Evolutionary conservation across 1,140 invertebrate genomes (phyloP).

Genomic region (Drosophila melanogaster): DNA sequence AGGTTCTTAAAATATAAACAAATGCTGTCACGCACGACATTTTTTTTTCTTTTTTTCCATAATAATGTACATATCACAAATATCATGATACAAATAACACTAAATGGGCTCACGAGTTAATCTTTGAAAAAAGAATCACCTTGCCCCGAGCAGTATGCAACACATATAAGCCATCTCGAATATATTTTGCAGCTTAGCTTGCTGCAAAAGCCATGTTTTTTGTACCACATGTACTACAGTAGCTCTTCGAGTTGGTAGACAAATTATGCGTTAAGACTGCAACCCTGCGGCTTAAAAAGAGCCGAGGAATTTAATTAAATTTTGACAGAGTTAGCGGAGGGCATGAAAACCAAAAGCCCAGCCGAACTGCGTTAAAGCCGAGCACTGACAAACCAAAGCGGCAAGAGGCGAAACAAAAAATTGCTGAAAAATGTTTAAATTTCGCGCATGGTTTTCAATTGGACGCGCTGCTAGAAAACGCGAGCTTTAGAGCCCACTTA

Average conservation of each 20-base stretch:
- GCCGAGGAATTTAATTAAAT: slow-evolving; percentile 77
- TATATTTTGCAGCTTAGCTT: slow-evolving; percentile 8
- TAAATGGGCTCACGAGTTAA: background rate
- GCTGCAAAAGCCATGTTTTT: slow-evolving; percentile 5
- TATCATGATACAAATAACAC: background rate
- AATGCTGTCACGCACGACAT: background rate
- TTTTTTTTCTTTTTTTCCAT: background rate
- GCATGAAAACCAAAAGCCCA: slow-evolving; percentile 11
- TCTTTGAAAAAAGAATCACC: background rate
- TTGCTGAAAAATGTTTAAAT: slow-evolving; percentile 30
- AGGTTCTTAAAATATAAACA: background rate
- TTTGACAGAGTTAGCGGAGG: slow-evolving; percentile 46
- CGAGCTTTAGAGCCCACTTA: slow-evolving; percentile 52
- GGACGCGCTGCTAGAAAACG: slow-evolving; percentile 18
- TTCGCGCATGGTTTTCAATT: slow-evolving; percentile 50
- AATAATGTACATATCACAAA: background rate
- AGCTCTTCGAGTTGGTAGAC: slow-evolving; percentile 33
- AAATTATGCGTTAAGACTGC: slow-evolving; percentile 71
- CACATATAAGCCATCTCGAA: slow-evolving; percentile 7
- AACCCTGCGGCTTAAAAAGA: slow-evolving; percentile 68
- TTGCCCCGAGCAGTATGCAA: slow-evolving; percentile 35
- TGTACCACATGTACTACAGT: slow-evolving; percentile 30
- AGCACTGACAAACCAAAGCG: slow-evolving; percentile 23
- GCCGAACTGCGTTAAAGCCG: slow-evolving; percentile 1
- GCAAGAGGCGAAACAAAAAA: slow-evolving; percentile 6